A percentile compares a stretch with the other conserved stretches of the same genome.
phyloP scores from a whole-genome alignment of 2,888 invertebrate genomes.

The Mythimna impura region DNA sequence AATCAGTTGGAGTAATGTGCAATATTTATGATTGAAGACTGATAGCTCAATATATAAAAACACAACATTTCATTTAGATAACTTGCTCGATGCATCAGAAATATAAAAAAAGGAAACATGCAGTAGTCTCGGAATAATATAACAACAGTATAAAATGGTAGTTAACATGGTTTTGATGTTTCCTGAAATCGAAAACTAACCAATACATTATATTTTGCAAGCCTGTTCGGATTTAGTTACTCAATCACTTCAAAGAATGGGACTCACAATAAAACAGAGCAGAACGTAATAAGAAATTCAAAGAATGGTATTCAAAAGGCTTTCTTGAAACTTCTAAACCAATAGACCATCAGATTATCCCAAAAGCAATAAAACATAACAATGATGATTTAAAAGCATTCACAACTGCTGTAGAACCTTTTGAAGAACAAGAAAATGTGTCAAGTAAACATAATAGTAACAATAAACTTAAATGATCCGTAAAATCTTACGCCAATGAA shows the following conservation, averaged over 20 bases:
- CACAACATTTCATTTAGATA: conserved; percentile 9
- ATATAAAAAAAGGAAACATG: conserved; percentile 41
- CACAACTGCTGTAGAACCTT: not conserved
- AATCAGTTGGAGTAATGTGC: conserved; percentile 27
- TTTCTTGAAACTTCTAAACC: conserved; percentile 6
- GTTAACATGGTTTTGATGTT: conserved; percentile 51
- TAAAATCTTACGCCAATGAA: conserved; percentile 32
- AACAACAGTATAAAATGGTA: conserved; percentile 40
- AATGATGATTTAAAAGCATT: conserved; percentile 11
- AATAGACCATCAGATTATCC: not conserved
- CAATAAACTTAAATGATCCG: conserved; percentile 31
- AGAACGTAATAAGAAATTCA: not conserved
- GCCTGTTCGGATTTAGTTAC: conserved; percentile 19
- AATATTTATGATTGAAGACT: conserved; percentile 37
- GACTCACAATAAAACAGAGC: not conserved
- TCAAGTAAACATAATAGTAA: conserved; percentile 9
- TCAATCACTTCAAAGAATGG: conserved; percentile 37
- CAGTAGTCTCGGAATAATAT: conserved; percentile 44
- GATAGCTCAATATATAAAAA: conserved; percentile 34
- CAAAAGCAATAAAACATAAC: conserved; percentile 1
- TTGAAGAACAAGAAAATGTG: conserved; percentile 3
- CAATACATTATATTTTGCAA: conserved; percentile 15
- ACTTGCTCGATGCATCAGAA: conserved; percentile 22
- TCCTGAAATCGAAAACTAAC: conserved; percentile 39
- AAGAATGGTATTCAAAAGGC: not conserved